Evolutionary conservation across 2,888 invertebrate genomes (phyloP).

Genomic region (Bibio marci): DNA sequence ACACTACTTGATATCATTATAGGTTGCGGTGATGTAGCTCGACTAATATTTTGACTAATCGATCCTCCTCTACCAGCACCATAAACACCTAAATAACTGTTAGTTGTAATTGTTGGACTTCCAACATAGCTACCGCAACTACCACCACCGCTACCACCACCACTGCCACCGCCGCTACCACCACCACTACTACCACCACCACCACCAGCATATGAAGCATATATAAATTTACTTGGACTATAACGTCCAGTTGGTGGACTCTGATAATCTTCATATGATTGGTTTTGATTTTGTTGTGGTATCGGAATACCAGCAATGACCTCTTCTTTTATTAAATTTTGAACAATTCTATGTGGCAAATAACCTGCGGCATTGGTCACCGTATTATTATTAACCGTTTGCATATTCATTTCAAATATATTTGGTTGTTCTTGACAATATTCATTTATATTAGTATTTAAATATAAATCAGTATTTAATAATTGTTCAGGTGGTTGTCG

Average conservation of each 20-base stretch:
- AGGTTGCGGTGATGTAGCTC: slow-evolving; percentile 4
- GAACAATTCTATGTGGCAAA: not conserved
- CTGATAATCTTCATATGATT: not conserved
- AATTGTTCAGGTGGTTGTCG: too few species aligned
- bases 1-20: slow-evolving; percentile 1
- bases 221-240: slow-evolving; percentile 3
- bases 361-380: too few species aligned
- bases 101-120: slow-evolving; percentile 10
- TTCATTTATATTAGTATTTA: too few species aligned
- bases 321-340: slow-evolving; percentile 2
- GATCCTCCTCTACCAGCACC: not conserved
- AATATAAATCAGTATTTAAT: too few species aligned
- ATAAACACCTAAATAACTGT: not conserved
- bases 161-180: slow-evolving; percentile 5
- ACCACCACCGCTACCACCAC: slow-evolving; percentile 1
- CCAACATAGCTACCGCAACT: slow-evolving; percentile 3
- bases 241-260: slow-evolving; percentile 1
- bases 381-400: too few species aligned
- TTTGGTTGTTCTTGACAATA: too few species aligned
- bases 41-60: slow-evolving; percentile 1
- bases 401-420: too few species aligned
- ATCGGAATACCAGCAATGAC: slow-evolving; percentile 1
- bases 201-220: slow-evolving; percentile 7
- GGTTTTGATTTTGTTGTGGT: slow-evolving; percentile 2
- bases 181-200: not conserved